Evolutionary conservation across 2,797 vertebrate genomes (phyloP).

Genomic region (Premnoplex brunnescens): DNA sequence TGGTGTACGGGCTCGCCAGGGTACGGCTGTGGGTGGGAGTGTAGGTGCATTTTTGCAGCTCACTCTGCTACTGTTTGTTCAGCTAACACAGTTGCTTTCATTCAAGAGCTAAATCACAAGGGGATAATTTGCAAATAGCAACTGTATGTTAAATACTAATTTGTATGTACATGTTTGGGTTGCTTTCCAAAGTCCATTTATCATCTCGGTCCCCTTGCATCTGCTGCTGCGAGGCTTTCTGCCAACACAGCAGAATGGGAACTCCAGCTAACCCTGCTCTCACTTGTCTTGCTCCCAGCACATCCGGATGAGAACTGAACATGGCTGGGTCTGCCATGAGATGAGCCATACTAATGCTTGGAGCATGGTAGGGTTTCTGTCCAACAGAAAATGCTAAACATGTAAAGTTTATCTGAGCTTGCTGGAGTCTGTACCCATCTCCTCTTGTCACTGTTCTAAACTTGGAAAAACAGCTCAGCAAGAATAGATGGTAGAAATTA

Average conservation of each 20-base stretch:
- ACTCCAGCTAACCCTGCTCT: conserved; percentile 41
- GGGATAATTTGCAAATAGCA: conserved; percentile 68
- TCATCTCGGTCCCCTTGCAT: conserved; percentile 55
- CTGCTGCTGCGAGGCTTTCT: conserved; percentile 34
- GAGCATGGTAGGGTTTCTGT: neutral
- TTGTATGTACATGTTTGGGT: conserved; percentile 70
- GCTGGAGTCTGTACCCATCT: neutral
- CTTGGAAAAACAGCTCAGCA: neutral
- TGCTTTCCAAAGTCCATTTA: conserved; percentile 65
- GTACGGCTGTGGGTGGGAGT: neutral
- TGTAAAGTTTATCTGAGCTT: neutral
- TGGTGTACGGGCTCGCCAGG: fast-evolving
- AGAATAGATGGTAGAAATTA: neutral
- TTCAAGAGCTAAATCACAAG: conserved; percentile 50
- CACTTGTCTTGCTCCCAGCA: conserved; percentile 54
- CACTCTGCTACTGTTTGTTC: conserved; percentile 49
- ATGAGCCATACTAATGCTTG: neutral
- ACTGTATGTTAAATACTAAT: conserved; percentile 71
- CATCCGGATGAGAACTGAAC: conserved; percentile 20
- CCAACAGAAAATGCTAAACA: conserved; percentile 17
- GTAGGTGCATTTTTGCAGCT: neutral
- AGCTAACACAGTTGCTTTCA: conserved; percentile 42
- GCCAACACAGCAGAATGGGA: conserved; percentile 55
- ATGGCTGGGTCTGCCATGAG: neutral
- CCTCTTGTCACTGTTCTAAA: neutral